Base-by-base conservation (phyloP, 1,140 invertebrate species). In the Lysiphlebus fabarum region DNA sequence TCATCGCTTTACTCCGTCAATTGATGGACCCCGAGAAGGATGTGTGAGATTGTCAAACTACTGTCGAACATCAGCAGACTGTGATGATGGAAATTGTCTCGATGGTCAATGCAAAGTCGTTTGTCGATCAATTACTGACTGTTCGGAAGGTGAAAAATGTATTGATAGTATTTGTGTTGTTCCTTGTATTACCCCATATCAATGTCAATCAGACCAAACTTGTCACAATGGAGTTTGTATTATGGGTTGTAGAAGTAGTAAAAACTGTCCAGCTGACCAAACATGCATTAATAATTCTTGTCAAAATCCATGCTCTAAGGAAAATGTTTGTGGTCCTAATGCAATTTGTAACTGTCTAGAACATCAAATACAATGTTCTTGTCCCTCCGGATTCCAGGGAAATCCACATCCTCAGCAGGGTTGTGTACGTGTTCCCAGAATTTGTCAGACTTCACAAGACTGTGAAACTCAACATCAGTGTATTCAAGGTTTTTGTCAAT, bases 371-470 rank as follows among this genome's bases (percentile, higher is more conserved):
- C 78, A 82, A 26, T 95, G 93, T 71, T 82, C 83, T 49, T 95
- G 93, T 70, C 91, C 91, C 1, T 71, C 83, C 37, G 90, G 90
- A 38, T 95, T 95, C 70, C 86, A 90, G 71, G 91, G 90, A 6
- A 91, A 89, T 66, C 92, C 91, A n/a, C 90, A 87, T n/a, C 86
- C 93, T 5, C 84, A 93, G 70, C 88, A 95, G 77, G 92, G 92
- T 4, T 96, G 93, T 70, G 86, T 93, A 9, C 78, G 93, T 65
- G 85, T 90, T 56, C 86, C 89, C 10, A 80, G 77, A 41, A 68
- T 79, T 7, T 94, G 92, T 69, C 71, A 79, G 61, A 81, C 79
- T 54, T 82, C 82, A 44, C 83, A 83, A 34, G 83, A 89, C 50
- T 94, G 92, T 72, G 86, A 89, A 1, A 76, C 76, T 10, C 84